phyloP scores from a whole-genome alignment of 2,888 invertebrate species.

The Ennomos erosarius region DNA sequence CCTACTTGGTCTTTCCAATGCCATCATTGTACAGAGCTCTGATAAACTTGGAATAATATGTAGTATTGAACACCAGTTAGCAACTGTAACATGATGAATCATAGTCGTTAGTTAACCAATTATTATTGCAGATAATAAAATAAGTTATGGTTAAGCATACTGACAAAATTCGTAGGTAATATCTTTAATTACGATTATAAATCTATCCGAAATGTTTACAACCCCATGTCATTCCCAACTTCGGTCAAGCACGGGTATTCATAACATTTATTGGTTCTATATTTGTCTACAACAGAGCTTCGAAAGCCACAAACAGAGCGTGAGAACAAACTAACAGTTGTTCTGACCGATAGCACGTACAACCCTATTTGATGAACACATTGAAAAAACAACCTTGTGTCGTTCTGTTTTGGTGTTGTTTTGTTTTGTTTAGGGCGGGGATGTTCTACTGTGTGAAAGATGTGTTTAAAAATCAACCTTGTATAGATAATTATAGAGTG shows the following conservation, averaged over 20 bases:
- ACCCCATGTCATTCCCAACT: slow-evolving; percentile 22
- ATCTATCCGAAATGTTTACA: slow-evolving; percentile 18
- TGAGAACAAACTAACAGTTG: slow-evolving; percentile 66
- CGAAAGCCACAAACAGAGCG: slow-evolving; percentile 67
- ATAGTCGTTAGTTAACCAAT: too few relatives aligned
- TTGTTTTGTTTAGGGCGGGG: slow-evolving; percentile 18
- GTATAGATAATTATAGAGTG: slow-evolving; percentile 43
- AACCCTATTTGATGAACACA: slow-evolving; percentile 44
- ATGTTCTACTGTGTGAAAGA: slow-evolving; percentile 12
- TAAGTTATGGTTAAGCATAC: too few relatives aligned
- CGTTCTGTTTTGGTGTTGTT: slow-evolving; percentile 19
- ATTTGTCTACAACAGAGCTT: slow-evolving; percentile 55
- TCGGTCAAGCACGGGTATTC: slow-evolving; percentile 45
- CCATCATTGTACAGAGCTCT: too few relatives aligned
- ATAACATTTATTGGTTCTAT: slow-evolving; percentile 56
- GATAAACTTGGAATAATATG: too few relatives aligned
- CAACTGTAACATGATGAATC: too few relatives aligned
- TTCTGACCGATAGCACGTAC: slow-evolving; percentile 53
- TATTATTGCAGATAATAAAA: too few relatives aligned
- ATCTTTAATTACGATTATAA: slow-evolving; percentile 3
- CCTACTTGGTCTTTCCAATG: too few relatives aligned
- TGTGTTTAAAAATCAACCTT: slow-evolving; percentile 48
- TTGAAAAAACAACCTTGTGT: slow-evolving; percentile 49
- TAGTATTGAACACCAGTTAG: too few relatives aligned
- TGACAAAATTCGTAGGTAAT: too few relatives aligned